Conservation (phyloP, 2,888 invertebrate genomes). For the Agelastica alni region DNA sequence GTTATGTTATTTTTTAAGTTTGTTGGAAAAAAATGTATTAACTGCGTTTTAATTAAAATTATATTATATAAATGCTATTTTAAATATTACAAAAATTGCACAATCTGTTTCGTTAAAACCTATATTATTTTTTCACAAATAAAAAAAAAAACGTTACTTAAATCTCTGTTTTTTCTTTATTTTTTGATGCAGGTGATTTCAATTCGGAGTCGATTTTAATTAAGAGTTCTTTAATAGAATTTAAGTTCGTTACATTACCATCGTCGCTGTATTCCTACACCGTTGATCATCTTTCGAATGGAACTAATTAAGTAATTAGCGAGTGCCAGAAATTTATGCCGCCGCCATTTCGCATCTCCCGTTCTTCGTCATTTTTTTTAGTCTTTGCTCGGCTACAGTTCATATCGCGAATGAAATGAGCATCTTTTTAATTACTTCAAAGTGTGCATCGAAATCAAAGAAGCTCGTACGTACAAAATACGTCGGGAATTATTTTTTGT, state of each 20-base stretch:
- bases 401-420: conserved; percentile 34
- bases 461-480: background rate
- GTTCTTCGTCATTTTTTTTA: conserved; percentile 26
- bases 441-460: conserved; percentile 6
- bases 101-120: no score
- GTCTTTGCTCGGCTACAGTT: conserved; percentile 23
- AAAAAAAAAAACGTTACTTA: no score
- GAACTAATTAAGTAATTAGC: conserved; percentile 54
- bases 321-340: conserved; percentile 32
- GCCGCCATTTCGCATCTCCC: conserved; percentile 21
- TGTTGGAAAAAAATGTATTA: no score
- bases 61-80: no score
- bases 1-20: no score
- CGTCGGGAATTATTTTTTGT: no score
- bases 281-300: conserved; percentile 51
- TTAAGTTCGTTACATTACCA: conserved; percentile 49
- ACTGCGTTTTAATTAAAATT: no score
- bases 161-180: no score
- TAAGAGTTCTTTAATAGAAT: conserved; percentile 24
- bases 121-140: no score
- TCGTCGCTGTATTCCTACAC: conserved; percentile 35
- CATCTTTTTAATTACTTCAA: conserved; percentile 36
- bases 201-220: conserved; percentile 10
- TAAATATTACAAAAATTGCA: no score
- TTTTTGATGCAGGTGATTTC: background rate